These are phyloP conservation scores for Glaucomys volans DNA, from an alignment of 2,113 vertebrate species.

Conservation along the genomic window DNA sequence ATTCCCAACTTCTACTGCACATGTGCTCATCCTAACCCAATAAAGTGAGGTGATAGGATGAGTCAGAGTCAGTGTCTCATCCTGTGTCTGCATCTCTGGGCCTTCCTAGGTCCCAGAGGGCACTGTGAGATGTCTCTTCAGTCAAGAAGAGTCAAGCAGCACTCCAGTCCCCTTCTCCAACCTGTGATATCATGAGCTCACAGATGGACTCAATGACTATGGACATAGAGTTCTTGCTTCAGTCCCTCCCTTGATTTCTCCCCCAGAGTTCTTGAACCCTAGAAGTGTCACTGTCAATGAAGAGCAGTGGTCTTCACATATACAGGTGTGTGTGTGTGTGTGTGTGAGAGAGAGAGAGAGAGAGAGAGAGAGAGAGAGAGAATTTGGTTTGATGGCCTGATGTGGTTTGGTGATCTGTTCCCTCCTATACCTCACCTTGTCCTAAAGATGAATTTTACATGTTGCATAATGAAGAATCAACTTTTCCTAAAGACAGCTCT, in stretches of 20 bases:
- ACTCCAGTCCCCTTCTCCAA: not conserved
- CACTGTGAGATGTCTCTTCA: not conserved
- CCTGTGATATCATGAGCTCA: not conserved
- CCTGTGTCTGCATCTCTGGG: not conserved
- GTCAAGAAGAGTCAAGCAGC: not conserved
- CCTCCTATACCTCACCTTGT: not conserved
- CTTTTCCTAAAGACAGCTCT: not conserved
- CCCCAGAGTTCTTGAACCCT: not conserved
- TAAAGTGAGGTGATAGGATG: not conserved
- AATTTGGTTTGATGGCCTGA: too few relatives aligned
- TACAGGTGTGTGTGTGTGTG: too few relatives aligned
- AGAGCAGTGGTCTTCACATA: not conserved
- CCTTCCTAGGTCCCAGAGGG: not conserved
- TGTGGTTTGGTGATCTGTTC: not conserved
- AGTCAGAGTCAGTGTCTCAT: not conserved
- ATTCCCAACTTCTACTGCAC: not conserved
- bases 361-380: too few relatives aligned
- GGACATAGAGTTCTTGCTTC: not conserved
- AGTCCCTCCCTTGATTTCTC: not conserved
- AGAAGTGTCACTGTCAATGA: not conserved
- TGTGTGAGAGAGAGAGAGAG: too few relatives aligned
- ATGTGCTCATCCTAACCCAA: not conserved
- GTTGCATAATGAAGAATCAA: not conserved
- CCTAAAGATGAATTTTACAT: not conserved
- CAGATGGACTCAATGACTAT: not conserved